Conservation (phyloP, 2,888 invertebrate genomes). For the Drosophila setosimentum region DNA sequence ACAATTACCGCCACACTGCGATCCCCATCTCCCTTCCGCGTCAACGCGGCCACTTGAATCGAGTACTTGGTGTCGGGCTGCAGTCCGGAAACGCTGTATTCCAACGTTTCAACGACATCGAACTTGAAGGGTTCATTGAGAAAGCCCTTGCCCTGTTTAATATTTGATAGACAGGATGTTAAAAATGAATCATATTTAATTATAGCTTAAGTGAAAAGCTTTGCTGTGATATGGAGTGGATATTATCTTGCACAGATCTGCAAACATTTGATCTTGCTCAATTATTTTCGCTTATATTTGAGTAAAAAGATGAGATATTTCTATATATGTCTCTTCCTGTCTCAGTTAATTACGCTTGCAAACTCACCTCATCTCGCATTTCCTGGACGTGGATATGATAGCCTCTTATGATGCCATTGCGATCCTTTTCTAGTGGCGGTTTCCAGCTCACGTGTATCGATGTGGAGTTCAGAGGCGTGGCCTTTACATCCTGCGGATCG, state of each 20-base stretch:
- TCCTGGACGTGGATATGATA: constrained; percentile 98
- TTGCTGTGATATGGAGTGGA: not conserved
- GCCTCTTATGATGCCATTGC: constrained; percentile 97
- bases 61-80: constrained; percentile 98
- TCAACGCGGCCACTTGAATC: constrained; percentile 97
- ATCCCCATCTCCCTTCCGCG: constrained; percentile 98
- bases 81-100: constrained; percentile 94
- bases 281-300: not conserved
- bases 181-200: not conserved
- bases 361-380: constrained; percentile 91
- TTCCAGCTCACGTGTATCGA: constrained; percentile 97
- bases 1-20: constrained; percentile 94
- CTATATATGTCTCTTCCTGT: too few species aligned
- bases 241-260: not conserved
- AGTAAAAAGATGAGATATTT: not conserved
- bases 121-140: constrained; percentile 95
- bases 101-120: constrained; percentile 93
- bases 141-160: constrained; percentile 87
- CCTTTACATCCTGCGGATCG: constrained; percentile 96
- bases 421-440: constrained; percentile 95
- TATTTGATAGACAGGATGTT: not conserved
- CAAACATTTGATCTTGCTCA: not conserved
- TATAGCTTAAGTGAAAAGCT: not conserved
- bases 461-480: constrained; percentile 96
- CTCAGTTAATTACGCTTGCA: not conserved